These are phyloP conservation scores for Heliconius charithonia DNA, from an alignment of 2,888 invertebrate genomes.

Conservation along the genomic window DNA sequence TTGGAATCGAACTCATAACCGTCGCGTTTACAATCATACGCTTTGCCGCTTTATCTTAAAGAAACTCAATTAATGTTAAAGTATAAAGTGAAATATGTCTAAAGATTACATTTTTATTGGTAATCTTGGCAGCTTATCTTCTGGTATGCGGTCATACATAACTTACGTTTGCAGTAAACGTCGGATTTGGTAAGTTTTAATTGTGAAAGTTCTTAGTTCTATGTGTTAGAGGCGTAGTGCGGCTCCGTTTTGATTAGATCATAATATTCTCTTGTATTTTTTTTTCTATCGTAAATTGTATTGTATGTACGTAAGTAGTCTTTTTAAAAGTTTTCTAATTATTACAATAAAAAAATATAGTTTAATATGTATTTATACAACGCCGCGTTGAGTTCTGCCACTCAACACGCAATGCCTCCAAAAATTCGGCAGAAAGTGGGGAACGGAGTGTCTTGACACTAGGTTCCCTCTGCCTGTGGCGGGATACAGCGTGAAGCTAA, in stretches of 20 bases:
- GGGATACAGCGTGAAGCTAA: too few species aligned
- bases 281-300: not conserved
- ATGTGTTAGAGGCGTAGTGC: not conserved
- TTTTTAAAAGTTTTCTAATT: not conserved
- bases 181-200: slow-evolving; percentile 25
- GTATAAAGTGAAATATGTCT: slow-evolving; percentile 5
- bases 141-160: slow-evolving; percentile 23
- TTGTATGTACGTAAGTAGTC: not conserved
- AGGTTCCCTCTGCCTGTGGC: too few species aligned
- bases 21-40: not conserved
- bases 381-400: too few species aligned
- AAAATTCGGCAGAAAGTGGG: too few species aligned
- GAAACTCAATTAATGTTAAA: not conserved
- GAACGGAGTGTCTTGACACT: too few species aligned
- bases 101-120: slow-evolving; percentile 19
- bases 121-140: slow-evolving; percentile 21
- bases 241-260: not conserved
- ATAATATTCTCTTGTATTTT: not conserved
- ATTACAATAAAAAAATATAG: too few species aligned
- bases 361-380: too few species aligned
- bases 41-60: not conserved
- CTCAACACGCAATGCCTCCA: too few species aligned
- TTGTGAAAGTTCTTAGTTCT: slow-evolving; percentile 16
- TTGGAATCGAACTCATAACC: not conserved
- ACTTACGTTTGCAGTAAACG: slow-evolving; percentile 32